Evolutionary conservation across 2,113 vertebrate genomes (phyloP), one percentile per base, ranked within the genome.

Genomic region (Pavo muticus): DNA sequence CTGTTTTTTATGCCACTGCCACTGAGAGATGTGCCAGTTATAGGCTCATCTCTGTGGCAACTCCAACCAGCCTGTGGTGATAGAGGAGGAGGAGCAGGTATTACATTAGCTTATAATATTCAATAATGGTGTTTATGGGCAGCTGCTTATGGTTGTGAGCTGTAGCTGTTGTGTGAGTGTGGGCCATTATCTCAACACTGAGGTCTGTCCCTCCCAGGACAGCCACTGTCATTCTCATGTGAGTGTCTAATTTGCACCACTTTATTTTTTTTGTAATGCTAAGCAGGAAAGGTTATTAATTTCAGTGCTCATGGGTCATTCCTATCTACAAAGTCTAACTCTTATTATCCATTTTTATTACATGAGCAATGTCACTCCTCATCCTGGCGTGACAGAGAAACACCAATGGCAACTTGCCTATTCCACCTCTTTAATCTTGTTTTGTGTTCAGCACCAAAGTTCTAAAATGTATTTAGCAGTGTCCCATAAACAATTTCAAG

Each of bases 401-500:
- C 48, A 52, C 30, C 29, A 37, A 7, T 7, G 56, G n/a, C 14
- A 79, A 21, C 70, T 80, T 74, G 73, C 48, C 64, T 40, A 5
- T 74, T 83, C 32, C 29, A 39, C 50, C 42, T 52, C 39, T 86
- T 61, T 40, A 64, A 29, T 90, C 42, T 47, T 47, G 8, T 76
- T 79, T 69, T 4, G 2, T n/a, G 27, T 79, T 95, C 48, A 59
- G 10, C 59, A 73, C 54, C 18, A 15, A 82, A 67, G 35, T 75
- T 84, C 35, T 40, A 24, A 65, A 30, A 65, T 19, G 7, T 39
- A 24, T 84, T 86, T 75, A 88, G 56, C 30, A 64, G 69, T 27
- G 35, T 60, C 45, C 70, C 37, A 24, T 40, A 78, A 48, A 87
- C 76, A 61, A 79, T 73, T 96, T 78, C 79, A 81, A 94, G 57